Evolutionary conservation across 1,140 invertebrate genomes (phyloP), one percentile per base, ranked within the genome.

Genomic region (Drosophila parabipectinata): DNA sequence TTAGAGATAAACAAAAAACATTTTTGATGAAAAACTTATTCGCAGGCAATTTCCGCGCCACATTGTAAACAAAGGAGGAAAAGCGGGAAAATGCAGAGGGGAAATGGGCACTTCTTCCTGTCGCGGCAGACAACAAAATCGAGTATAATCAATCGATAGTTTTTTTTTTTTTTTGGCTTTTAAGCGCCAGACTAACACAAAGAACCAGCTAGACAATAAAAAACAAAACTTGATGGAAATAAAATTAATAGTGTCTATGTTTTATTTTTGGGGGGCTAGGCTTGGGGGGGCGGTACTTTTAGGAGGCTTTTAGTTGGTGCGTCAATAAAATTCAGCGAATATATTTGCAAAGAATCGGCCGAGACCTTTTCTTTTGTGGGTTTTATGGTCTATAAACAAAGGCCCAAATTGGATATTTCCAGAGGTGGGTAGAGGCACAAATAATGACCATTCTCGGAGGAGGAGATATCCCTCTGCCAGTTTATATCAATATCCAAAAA

Each of bases 251-350:
- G 48, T 34, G 69, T 56, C 63, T 69, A 10, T 32, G n/a, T 47
- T 18, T 64, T 32, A 9, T 18, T 30, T 58, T 30, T 51, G 9
- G 15, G 4, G n/a, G 14, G 15, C 15, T 7, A 18, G 18, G 18
- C 15, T 44, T 1, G 15, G 15, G n/a, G 28, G 8, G 66, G 10
- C 4, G 55, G 48, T 12, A 55, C 34, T 52, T 64, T 62, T 12
- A 32, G 66, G 30, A 26, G 45, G 62, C 63, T 68, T 69, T 69
- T 69, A 57, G 66, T 60, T 44, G 34, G 51, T 41, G 51, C 71
- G 69, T 73, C 69, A 73, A 63, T 73, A 74, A 74, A 74, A 61
- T 73, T 57, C 53, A 26, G 52, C 60, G 26, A 74, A 74, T 74
- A 74, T 74, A 74, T 74, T 74, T 74, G 72, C 71, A 74, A 53